Evolutionary conservation across 2,113 vertebrate genomes (phyloP), one percentile per base, ranked within the genome.

Genomic region (Tapirus terrestris): DNA sequence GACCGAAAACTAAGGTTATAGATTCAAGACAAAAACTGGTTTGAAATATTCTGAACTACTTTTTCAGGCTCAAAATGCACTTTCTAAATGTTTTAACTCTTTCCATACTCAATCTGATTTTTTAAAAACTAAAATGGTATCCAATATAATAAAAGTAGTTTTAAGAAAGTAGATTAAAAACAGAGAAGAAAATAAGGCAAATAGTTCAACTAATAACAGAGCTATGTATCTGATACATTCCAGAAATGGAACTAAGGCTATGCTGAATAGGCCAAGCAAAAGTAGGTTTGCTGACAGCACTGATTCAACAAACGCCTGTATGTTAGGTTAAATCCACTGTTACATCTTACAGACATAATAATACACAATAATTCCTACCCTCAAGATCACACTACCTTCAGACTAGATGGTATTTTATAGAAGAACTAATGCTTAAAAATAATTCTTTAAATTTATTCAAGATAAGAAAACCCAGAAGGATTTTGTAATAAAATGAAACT

Each of bases 401-500:
- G 10, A 92, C 6, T 36, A 92, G 31, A 18, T 29, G 81, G 23
- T 75, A 89, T 61, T 89, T 96, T 67, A 68, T n/a, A 95, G 67
- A 95, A 89, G 0, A 36, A 90, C 1, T 3, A 72, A 45, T 72
- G 31, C 31, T 91, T 91, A 75, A 91, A 95, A 94, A 83, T 65
- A 91, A 76, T 60, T 89, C 53, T 88, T 88, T 45, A 65, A 79
- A 90, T 90, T 86, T 94, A 92, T 63, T 93, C 65, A 96, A 65
- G 12, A 68, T 86, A 86, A 89, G 29, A 94, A 96, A 97, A 87
- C 7, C 45, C n/a, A 45, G 11, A 86, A 94, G 17, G 56, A 48
- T 75, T 97, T 61, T 91, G 3, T 92, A 87, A 53, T 72, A 79
- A 94, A 95, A 96, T 51, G 4, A 96, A 98, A 97, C 36, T 83